Base-by-base conservation (phyloP, 2,888 invertebrate genomes). In the Allygus modestus region DNA sequence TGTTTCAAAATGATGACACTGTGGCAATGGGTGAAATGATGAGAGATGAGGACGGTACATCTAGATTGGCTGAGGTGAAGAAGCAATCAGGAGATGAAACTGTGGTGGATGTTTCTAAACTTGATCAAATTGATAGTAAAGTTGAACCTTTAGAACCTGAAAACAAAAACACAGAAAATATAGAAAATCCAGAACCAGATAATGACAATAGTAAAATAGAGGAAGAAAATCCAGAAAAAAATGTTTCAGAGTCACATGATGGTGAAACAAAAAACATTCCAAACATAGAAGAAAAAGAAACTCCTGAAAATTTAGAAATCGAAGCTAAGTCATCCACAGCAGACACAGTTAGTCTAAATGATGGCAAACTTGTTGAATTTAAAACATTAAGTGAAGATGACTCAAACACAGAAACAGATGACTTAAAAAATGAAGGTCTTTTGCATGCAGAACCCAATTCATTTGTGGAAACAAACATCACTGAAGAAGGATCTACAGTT, bases 1-100 rank as follows among this genome's bases (percentile, higher is more conserved):
- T 75, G 20, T 73, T 81, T 81, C 54, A 81, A 58, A 75, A 84
- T 41, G 73, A 82, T 43, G 73, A 84, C 20, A 71, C 84, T 17
- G 17, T 65, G 26, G 73, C 81, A 7, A 81, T 84, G 81, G 81
- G 82, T 4, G 54, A 71, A 75, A 65, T 73, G 75, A 84, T 84
- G 84, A 71, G 71, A 28, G 73, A 75, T 37, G 75, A 81, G 54
- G 85, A 81, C 26, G 58, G 31, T 33, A 33, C 28, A 28, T 31
- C 28, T 15, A 15, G 28, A 1, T 12, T 65, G 5, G n/a, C 28
- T 28, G 28, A 65, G 65, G 12, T 20, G 26, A 31, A 28, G 26
- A 71, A 28, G 20, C n/a, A 82, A 4, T 33, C 12, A 31, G 54
- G 46, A 28, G 65, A 23, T 54, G 23, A 54, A 54, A 23, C 23